phyloP scores from a whole-genome alignment of 2,113 vertebrate genomes.

The Neotragus moschatus region DNA sequence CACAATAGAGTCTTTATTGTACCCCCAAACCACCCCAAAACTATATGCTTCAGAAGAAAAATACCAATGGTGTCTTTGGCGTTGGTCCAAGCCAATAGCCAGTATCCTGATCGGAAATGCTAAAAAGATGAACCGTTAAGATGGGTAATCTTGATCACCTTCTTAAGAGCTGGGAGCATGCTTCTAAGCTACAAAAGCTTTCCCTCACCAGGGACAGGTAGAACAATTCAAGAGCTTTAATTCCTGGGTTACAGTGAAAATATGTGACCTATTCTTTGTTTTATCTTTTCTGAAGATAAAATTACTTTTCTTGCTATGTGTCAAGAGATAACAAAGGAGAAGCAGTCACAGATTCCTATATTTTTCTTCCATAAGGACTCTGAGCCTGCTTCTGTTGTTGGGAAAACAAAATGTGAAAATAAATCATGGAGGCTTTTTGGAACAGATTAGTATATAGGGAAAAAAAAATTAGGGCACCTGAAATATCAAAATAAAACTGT shows the following conservation, averaged over 20 bases:
- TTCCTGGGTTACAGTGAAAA: neutral
- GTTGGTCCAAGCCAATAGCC: neutral
- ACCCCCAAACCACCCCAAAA: no score
- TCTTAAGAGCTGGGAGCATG: neutral
- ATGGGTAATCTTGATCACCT: neutral
- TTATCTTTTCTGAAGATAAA: neutral
- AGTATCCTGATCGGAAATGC: neutral
- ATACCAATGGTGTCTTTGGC: neutral
- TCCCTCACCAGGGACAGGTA: neutral
- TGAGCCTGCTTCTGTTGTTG: neutral
- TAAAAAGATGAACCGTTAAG: neutral
- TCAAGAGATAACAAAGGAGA: neutral
- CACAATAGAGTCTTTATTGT: neutral
- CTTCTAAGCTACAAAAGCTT: neutral
- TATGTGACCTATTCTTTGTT: neutral
- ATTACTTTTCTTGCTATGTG: neutral
- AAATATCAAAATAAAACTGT: conserved; percentile 41
- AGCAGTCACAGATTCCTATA: neutral
- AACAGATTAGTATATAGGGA: neutral
- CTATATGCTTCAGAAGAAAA: neutral
- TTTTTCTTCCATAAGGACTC: neutral
- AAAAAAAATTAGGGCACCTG: conserved; percentile 29
- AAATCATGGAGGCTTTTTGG: neutral
- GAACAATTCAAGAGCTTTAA: neutral
- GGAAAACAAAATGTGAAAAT: neutral